Percentiles rank a stretch among this genome's conserved stretches.
phyloP scores from a whole-genome alignment of 2,797 vertebrate genomes.

The Phoeniculus purpureus region DNA sequence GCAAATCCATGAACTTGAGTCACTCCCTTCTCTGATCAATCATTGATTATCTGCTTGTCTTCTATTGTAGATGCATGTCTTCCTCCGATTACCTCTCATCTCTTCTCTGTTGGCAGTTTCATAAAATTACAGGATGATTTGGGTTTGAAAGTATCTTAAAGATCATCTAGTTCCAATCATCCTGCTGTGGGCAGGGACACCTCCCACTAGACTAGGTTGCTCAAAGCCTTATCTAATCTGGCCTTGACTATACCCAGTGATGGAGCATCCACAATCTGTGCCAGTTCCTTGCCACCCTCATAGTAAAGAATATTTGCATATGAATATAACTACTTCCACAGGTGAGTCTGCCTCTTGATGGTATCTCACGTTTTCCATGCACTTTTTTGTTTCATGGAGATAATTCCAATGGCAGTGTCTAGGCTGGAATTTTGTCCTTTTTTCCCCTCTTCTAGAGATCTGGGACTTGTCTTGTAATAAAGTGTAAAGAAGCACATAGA shows the following conservation, averaged over 20 bases:
- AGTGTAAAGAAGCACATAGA: not conserved
- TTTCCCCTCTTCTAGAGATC: not conserved
- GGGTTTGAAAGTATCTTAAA: no score
- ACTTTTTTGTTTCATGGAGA: not conserved
- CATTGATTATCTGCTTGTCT: not conserved
- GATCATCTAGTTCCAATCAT: no score
- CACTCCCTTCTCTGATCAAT: no score
- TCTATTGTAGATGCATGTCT: not conserved
- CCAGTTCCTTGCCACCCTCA: no score
- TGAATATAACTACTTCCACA: not conserved
- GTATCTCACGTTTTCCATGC: not conserved
- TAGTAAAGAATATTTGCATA: not conserved
- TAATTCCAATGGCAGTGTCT: not conserved
- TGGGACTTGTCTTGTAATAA: not conserved
- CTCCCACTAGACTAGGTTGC: no score
- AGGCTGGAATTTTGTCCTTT: not conserved
- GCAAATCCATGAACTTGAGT: no score
- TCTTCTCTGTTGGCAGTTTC: not conserved
- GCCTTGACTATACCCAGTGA: no score
- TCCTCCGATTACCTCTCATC: not conserved
- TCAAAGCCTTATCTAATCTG: no score
- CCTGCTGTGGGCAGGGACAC: no score
- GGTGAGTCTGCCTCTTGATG: not conserved
- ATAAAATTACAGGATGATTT: no score
- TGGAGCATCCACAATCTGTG: no score